Evolutionary conservation across 2,888 invertebrate species (phyloP).

Genomic region (Leptura quadrifasciata): DNA sequence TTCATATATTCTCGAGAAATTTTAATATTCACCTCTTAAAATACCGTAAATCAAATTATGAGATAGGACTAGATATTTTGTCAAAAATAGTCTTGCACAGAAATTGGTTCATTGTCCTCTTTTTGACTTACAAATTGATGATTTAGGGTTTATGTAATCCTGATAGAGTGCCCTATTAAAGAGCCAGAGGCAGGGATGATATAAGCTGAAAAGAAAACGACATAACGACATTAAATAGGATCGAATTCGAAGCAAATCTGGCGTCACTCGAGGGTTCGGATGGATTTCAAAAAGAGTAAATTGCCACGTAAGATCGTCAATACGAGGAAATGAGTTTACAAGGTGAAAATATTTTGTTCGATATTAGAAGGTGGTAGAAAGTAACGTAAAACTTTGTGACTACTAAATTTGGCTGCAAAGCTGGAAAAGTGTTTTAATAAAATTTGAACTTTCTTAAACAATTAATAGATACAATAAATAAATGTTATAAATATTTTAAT

Average conservation of each 20-base stretch:
- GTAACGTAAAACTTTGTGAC: too few species aligned
- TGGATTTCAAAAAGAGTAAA: conserved; percentile 35
- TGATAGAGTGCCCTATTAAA: conserved; percentile 46
- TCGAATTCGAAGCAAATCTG: conserved; percentile 45
- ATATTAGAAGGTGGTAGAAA: background rate
- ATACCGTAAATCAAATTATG: background rate
- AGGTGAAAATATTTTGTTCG: conserved; percentile 6
- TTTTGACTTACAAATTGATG: conserved; percentile 35
- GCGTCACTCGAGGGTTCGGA: conserved; percentile 27
- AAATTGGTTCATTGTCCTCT: conserved; percentile 11
- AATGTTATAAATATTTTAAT: too few species aligned
- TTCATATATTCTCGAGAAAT: too few species aligned
- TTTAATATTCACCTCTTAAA: background rate
- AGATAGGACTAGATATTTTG: background rate
- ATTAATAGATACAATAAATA: too few species aligned
- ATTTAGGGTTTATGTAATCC: conserved; percentile 41
- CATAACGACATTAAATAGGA: conserved; percentile 45
- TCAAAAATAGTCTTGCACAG: background rate
- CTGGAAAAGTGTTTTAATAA: too few species aligned
- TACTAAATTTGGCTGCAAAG: too few species aligned
- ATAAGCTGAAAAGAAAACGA: conserved; percentile 42
- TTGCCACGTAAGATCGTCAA: conserved; percentile 36
- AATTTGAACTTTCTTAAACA: too few species aligned
- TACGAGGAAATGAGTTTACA: conserved; percentile 17
- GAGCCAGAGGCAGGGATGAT: conserved; percentile 30